Evolutionary conservation across 2,888 invertebrate species (phyloP), one percentile per base, ranked within the genome.

Genomic region (Phaonia tiefii): DNA sequence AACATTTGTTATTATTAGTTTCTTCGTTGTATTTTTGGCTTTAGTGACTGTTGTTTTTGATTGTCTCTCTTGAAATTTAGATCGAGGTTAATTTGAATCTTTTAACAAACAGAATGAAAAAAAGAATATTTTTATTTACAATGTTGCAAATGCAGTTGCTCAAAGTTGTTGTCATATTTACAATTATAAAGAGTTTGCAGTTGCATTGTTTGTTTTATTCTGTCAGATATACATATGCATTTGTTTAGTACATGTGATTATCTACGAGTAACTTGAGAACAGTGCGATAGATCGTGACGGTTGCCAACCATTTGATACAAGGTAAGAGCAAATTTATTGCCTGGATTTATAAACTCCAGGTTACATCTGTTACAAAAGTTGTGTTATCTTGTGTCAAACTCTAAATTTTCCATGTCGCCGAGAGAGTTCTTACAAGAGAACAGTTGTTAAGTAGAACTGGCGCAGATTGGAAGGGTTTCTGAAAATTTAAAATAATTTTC

Each of bases 51-150:
- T 11, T 42, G 49, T 72, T 60, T 49, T 58, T 49, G n/a, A 46
- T 58, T 75, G 31, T 70, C 51, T 73, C 11, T 58, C 31, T 4
- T 58, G n/a, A 56, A 67, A 81, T 72, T 81, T 78, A 72, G 78
- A 75, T 81, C 81, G 81, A 81, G 81, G 81, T 78, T 81, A 81
- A 81, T 75, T 78, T 49, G 31, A 78, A 58, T 39, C 31, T 69
- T 69, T 63, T 22, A 63, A 63, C n/a, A 22, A 20, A 22, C 17
- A 51, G 11, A 60, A n/a, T n/a, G n/a, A n/a, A 26, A 54, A 54
- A 54, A 56, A n/a, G n/a, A 37, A 58, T 25, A 17, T 8, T 37
- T 37, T 39, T 58, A 15, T n/a, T n/a, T 54, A 54, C n/a, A 46
- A 46, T 1, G 15, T 54, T 37, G 58, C 8, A 60, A 60, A 60